Evolutionary conservation across 2,797 vertebrate genomes (phyloP).

Genomic region (Pelobates cultripes): DNA sequence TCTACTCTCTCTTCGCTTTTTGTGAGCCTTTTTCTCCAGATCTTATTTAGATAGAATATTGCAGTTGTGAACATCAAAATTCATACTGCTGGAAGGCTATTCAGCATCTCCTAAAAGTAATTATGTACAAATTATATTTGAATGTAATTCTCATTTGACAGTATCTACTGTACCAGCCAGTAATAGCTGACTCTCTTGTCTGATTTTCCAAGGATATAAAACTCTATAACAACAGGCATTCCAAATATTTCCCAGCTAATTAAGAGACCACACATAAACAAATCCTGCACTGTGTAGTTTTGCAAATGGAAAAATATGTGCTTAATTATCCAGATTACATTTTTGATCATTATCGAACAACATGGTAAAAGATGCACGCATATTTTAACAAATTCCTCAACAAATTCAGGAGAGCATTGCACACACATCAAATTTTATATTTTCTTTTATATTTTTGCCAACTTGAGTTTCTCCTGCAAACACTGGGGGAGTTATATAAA

Average conservation of each 20-base stretch:
- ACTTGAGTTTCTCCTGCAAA: too few species aligned
- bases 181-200: not conserved
- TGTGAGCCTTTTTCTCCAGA: too few species aligned
- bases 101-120: too few species aligned
- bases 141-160: too few species aligned
- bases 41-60: too few species aligned
- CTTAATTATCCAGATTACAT: not conserved
- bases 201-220: constrained; percentile 3
- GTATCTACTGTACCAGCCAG: too few species aligned
- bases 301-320: constrained; percentile 10
- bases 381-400: not conserved
- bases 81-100: too few species aligned
- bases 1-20: too few species aligned
- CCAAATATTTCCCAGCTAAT: constrained; percentile 17
- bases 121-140: too few species aligned
- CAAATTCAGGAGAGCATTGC: not conserved
- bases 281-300: not conserved
- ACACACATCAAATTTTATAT: not conserved
- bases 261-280: not conserved
- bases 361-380: not conserved
- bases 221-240: not conserved
- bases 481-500: too few species aligned
- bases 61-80: too few species aligned
- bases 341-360: constrained; percentile 11
- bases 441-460: too few species aligned